phyloP scores from a whole-genome alignment of 2,888 invertebrate genomes.

The Cephus rjabovi region DNA sequence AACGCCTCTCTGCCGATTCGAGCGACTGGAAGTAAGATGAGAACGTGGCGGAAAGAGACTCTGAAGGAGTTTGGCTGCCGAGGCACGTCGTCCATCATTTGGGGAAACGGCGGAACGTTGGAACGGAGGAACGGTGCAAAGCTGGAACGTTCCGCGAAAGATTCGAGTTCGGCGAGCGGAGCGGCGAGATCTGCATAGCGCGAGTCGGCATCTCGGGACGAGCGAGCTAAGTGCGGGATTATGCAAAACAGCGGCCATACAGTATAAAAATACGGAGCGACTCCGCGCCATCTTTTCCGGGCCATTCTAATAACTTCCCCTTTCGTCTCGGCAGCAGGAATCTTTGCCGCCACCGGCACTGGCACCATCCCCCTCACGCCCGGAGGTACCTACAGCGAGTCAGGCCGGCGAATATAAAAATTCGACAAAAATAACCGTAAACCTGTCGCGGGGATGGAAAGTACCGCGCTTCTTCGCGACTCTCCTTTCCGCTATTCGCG shows the following conservation, averaged over 20 bases:
- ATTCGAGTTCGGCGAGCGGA: slow-evolving; percentile 47
- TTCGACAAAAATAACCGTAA: slow-evolving; percentile 42
- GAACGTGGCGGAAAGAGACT: too few relatives aligned
- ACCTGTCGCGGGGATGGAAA: slow-evolving; percentile 27
- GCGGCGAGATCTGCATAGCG: slow-evolving; percentile 56
- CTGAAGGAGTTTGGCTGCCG: slow-evolving; percentile 10
- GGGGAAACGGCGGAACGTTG: slow-evolving; percentile 22
- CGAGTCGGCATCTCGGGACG: slow-evolving; percentile 59
- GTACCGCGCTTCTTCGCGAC: too few relatives aligned
- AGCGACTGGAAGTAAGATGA: too few relatives aligned
- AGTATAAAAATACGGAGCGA: slow-evolving; percentile 68
- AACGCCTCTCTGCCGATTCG: too few relatives aligned
- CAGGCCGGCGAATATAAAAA: slow-evolving; percentile 22
- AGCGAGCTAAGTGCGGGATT: slow-evolving; percentile 67
- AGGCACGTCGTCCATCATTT: slow-evolving; percentile 58
- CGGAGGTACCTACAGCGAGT: not conserved
- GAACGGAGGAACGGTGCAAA: slow-evolving; percentile 52
- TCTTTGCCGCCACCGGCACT: slow-evolving; percentile 4
- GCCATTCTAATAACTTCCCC: slow-evolving; percentile 67
- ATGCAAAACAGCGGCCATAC: slow-evolving; percentile 67
- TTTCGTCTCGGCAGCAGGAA: slow-evolving; percentile 23
- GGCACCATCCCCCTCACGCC: slow-evolving; percentile 9
- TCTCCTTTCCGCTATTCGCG: slow-evolving; percentile 14
- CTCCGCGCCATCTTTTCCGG: slow-evolving; percentile 68
- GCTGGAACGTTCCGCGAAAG: slow-evolving; percentile 42